A percentile compares a stretch with the other conserved stretches of the same genome.
phyloP scores from a whole-genome alignment of 1,140 invertebrate genomes.

The Manduca sexta region DNA sequence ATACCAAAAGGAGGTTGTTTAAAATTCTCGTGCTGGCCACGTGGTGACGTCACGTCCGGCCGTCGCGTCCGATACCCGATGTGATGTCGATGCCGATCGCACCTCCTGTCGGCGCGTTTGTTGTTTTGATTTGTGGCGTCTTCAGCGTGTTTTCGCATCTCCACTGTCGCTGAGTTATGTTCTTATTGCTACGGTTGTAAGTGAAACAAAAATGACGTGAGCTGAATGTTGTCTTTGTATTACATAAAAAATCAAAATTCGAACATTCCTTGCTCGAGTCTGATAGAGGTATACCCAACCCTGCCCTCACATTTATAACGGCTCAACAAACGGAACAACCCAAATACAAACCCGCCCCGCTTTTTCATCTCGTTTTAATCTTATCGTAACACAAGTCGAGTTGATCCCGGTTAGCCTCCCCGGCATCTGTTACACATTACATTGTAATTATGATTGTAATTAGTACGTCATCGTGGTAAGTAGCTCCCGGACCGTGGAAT shows the following conservation, averaged over 20 bases:
- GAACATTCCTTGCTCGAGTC: too few species aligned
- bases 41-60: conserved; percentile 63
- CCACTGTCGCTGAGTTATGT: neutral
- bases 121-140: conserved; percentile 60
- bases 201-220: too few species aligned
- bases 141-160: conserved; percentile 22
- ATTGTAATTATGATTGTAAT: too few species aligned
- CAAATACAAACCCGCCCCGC: too few species aligned
- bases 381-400: too few species aligned
- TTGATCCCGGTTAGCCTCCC: too few species aligned
- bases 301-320: too few species aligned
- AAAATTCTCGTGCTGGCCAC: conserved; percentile 61
- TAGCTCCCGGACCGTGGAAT: conserved; percentile 8
- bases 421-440: too few species aligned
- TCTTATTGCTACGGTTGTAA: neutral
- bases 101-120: conserved; percentile 62
- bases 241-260: too few species aligned
- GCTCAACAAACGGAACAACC: too few species aligned
- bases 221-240: neutral
- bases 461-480: neutral
- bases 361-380: too few species aligned
- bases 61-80: conserved; percentile 38
- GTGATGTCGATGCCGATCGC: conserved; percentile 50
- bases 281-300: too few species aligned
- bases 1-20: conserved; percentile 64